Conservation (phyloP, 2,113 vertebrate species). For the Pseudopodoces humilis region DNA sequence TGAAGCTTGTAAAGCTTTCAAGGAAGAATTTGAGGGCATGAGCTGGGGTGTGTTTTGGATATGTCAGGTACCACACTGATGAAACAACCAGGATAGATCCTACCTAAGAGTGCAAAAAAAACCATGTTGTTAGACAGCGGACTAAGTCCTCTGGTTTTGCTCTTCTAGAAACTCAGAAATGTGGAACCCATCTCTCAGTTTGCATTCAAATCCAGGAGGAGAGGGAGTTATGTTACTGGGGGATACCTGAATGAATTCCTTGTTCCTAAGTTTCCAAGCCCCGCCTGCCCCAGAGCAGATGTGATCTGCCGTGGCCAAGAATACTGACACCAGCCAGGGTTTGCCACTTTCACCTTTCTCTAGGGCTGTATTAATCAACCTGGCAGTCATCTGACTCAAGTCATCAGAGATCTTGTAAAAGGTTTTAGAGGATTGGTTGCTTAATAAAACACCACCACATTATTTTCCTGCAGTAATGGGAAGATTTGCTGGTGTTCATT, state of each 20-base stretch:
- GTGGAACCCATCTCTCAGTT: background rate
- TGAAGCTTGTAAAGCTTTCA: background rate
- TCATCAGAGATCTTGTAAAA: background rate
- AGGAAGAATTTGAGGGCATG: background rate
- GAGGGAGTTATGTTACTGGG: fast-evolving
- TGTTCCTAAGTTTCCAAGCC: background rate
- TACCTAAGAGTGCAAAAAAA: background rate
- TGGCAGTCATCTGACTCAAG: background rate
- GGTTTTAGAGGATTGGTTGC: background rate
- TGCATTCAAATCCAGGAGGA: background rate
- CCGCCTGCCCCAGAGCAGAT: background rate
- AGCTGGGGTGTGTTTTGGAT: background rate
- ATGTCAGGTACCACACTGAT: background rate
- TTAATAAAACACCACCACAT: background rate
- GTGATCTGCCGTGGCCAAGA: background rate
- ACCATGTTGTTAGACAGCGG: background rate
- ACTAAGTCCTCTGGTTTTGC: background rate
- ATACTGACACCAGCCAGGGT: background rate
- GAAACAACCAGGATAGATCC: background rate
- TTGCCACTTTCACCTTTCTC: background rate
- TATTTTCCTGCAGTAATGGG: background rate
- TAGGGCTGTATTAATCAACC: background rate
- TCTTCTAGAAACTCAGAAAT: background rate
- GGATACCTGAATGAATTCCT: background rate
- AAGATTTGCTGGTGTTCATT: background rate